Conservation (phyloP, 2,888 invertebrate genomes). For the Andrena marginata region DNA sequence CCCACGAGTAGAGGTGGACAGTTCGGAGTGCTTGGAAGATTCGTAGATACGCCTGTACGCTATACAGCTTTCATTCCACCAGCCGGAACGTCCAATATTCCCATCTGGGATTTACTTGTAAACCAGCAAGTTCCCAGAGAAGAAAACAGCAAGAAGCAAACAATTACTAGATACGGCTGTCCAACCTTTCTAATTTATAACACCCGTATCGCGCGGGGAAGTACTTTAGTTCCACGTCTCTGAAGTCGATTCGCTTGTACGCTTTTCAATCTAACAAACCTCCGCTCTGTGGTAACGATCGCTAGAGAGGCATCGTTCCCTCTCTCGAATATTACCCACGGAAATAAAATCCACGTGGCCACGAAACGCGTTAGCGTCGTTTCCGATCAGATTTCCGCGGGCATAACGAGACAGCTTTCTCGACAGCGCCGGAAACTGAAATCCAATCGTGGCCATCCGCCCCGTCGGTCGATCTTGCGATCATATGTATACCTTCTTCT, state of each 20-base stretch:
- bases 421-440: slow-evolving; percentile 11
- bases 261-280: neutral
- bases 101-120: too few species aligned
- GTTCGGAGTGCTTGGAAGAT: too few species aligned
- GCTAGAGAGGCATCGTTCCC: neutral
- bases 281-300: neutral
- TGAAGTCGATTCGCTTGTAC: neutral
- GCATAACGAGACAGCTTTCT: slow-evolving; percentile 36
- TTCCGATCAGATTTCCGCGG: slow-evolving; percentile 24
- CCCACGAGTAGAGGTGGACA: too few species aligned
- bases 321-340: neutral
- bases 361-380: slow-evolving; percentile 28
- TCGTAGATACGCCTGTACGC: too few species aligned
- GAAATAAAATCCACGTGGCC: slow-evolving; percentile 6
- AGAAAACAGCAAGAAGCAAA: neutral
- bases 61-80: too few species aligned
- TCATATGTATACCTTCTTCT: neutral
- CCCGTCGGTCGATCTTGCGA: neutral
- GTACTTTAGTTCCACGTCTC: neutral
- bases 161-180: neutral
- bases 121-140: neutral
- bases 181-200: neutral
- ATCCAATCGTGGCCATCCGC: slow-evolving; percentile 29
- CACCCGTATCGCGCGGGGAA: neutral
- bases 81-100: too few species aligned